Evolutionary conservation across 1,140 invertebrate genomes (phyloP).

Genomic region (Megalopta genalis): DNA sequence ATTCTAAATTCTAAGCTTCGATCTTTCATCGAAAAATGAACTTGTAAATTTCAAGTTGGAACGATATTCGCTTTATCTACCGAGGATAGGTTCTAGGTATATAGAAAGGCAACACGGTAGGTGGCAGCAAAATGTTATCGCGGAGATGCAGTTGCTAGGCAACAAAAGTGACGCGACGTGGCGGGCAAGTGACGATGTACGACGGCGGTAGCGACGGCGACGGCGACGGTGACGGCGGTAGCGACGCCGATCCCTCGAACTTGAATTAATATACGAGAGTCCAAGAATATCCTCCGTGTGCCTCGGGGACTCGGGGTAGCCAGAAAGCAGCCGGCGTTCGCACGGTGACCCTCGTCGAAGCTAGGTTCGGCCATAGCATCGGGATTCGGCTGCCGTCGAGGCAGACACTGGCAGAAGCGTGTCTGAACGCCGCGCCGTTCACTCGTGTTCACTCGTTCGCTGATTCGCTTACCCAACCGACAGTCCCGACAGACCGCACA

Average conservation of each 20-base stretch:
- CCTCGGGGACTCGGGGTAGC: slow-evolving; percentile 23
- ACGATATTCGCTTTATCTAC: not conserved
- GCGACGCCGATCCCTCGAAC: slow-evolving; percentile 55
- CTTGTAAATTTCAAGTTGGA: no score
- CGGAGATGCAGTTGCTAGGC: slow-evolving; percentile 52
- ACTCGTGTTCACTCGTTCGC: slow-evolving; percentile 24
- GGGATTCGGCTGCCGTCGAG: slow-evolving; percentile 1
- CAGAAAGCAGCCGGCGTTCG: slow-evolving; percentile 43
- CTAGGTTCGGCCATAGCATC: slow-evolving; percentile 32
- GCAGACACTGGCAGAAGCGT: slow-evolving; percentile 17
- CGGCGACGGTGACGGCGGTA: slow-evolving; percentile 38
- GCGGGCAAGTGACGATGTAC: slow-evolving; percentile 19
- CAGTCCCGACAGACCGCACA: slow-evolving; percentile 19
- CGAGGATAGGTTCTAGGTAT: not conserved
- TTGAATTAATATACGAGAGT: slow-evolving; percentile 67
- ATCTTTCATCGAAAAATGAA: no score
- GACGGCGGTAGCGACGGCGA: slow-evolving; percentile 36
- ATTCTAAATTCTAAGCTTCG: no score
- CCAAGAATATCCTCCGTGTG: slow-evolving; percentile 66
- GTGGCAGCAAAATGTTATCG: slow-evolving; percentile 25
- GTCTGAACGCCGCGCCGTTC: not conserved
- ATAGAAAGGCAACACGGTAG: not conserved
- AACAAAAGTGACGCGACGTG: slow-evolving; percentile 53
- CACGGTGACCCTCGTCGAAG: slow-evolving; percentile 39
- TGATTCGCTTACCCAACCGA: slow-evolving; percentile 18